Percentiles rank a stretch among this genome's conserved stretches.
These are phyloP conservation scores for Dryocosmus kuriphilus DNA, from an alignment of 2,888 invertebrate genomes.

Conservation along the genomic window DNA sequence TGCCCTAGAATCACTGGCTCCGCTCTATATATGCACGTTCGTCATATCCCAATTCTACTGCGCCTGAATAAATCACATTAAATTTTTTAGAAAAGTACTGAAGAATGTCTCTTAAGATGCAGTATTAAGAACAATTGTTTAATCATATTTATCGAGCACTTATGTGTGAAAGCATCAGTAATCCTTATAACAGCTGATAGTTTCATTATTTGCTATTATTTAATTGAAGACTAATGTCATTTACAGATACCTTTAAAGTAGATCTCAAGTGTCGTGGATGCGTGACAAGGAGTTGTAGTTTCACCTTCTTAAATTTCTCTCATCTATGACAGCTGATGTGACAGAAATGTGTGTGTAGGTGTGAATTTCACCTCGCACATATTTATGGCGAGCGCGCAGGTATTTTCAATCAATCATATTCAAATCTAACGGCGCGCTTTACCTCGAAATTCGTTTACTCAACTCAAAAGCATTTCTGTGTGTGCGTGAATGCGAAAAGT, in stretches of 20 bases:
- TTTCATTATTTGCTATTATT: neutral
- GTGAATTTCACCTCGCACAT: conserved; percentile 58
- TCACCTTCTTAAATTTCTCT: conserved; percentile 19
- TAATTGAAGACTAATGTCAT: neutral
- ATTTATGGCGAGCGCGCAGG: conserved; percentile 63
- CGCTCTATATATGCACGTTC: neutral
- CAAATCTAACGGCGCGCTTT: conserved; percentile 60
- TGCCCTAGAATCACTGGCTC: conserved; percentile 7
- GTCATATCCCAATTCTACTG: neutral
- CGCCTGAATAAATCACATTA: neutral
- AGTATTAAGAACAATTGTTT: no score
- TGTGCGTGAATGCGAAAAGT: neutral
- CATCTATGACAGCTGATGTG: conserved; percentile 24
- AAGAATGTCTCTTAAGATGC: neutral
- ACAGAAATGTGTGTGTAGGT: conserved; percentile 12
- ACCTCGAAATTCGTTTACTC: conserved; percentile 51
- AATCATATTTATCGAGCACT: no score
- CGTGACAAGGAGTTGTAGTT: conserved; percentile 7
- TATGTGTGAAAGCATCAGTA: no score
- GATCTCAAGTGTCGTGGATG: neutral
- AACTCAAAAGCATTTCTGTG: conserved; percentile 43
- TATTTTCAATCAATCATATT: conserved; percentile 73
- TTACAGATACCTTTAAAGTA: neutral
- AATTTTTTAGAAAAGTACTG: neutral
- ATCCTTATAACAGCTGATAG: no score